phyloP scores from a whole-genome alignment of 2,113 vertebrate genomes.

The Coptodon rendalli region DNA sequence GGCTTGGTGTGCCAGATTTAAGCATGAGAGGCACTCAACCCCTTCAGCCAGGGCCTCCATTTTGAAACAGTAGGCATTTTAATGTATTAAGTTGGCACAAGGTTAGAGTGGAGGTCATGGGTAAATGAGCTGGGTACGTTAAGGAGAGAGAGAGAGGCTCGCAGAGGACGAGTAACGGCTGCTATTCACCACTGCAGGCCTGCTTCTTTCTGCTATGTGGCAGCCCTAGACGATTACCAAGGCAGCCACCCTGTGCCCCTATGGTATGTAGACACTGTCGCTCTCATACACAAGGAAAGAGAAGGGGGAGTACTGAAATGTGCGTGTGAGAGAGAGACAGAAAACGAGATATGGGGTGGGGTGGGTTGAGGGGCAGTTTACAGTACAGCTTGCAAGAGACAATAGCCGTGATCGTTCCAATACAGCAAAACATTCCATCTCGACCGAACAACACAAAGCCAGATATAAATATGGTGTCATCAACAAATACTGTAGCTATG shows the following conservation, averaged over 20 bases:
- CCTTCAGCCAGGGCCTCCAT: conserved; percentile 37
- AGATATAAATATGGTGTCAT: not conserved
- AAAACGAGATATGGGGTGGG: not conserved
- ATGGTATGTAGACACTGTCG: conserved; percentile 73
- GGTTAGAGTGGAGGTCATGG: conserved; percentile 16
- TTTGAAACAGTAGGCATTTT: conserved; percentile 59
- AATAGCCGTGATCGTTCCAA: not conserved
- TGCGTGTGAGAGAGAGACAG: not conserved
- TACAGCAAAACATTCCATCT: not conserved
- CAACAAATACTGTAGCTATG: not conserved
- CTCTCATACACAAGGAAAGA: conserved; percentile 33
- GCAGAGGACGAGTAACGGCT: conserved; percentile 37
- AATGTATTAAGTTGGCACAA: conserved; percentile 54
- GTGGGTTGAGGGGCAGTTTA: conserved; percentile 2
- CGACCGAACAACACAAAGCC: not conserved
- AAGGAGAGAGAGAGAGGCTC: not conserved
- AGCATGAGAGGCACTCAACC: conserved; percentile 57
- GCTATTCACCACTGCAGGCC: conserved; percentile 60
- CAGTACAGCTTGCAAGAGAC: conserved; percentile 22
- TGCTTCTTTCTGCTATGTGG: conserved; percentile 46
- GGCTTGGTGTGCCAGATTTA: conserved; percentile 26
- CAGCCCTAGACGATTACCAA: conserved; percentile 60
- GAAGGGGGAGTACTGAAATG: not conserved
- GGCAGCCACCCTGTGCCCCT: conserved; percentile 66
- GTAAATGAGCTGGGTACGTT: not conserved